Base-by-base conservation (phyloP, 2,797 vertebrate species). In the Acrossocheilus fasciatus region DNA sequence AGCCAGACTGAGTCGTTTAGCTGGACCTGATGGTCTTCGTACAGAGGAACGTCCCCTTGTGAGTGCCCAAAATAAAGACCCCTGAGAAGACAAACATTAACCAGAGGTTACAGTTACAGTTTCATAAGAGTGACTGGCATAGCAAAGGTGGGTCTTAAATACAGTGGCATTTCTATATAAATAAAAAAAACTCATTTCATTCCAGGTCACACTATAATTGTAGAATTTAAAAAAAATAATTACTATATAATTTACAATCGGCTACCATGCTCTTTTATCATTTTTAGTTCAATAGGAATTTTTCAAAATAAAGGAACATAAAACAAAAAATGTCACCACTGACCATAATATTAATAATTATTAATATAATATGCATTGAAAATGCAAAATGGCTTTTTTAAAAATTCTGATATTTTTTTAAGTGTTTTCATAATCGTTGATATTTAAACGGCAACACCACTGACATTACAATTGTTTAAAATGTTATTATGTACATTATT, bases 1-100 rank as follows among this genome's bases (percentile, higher is more conserved):
- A 0, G 98, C 98, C 90, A 99, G 91, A 89, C 97, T 99, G 36
- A 98, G 96, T 75, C 97, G 95, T 90, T 98, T 97, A 0, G 95
- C 91, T 59, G 95, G 94, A 87, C 95, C 93, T 52, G 94, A 95
- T 0, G 97, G 94, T 88, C 97, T 96, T 12, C 98, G 96, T 72
- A 94, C 94, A 36, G 97, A 96, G 7, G 95, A 92, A 9, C 97
- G 97, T 39, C 93, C 93, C 68, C 89, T 59, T 9, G 94, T 92
- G 43, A 94, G 93, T 45, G 95, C 97, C 92, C 94, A 95, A 91
- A 97, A 96, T 85, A 93, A 97, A 76, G 96, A 94, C 83, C 93
- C 94, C 98, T 96, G 86, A 76, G 1, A 83, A 30, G 66, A 54
- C 4, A 87, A 77, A 86, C 30, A 89, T 62, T 73, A 9, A 74